Conservation (phyloP, 92 coral and sea anemone species). For the Heteractis magnifica region DNA sequence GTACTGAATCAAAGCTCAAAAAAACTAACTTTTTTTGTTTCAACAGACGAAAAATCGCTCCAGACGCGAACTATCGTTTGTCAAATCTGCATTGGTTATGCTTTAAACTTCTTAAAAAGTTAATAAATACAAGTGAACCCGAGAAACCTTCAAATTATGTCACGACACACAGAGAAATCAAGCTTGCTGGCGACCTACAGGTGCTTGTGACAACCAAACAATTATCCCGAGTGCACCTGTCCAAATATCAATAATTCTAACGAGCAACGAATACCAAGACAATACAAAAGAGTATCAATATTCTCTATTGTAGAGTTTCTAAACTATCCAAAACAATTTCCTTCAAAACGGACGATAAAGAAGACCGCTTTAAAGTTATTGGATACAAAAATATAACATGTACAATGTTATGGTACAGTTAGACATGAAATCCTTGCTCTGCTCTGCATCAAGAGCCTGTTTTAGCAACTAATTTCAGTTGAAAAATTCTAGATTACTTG, state of each 20-base stretch:
- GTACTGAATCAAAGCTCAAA: background rate
- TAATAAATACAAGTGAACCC: background rate
- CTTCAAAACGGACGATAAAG: background rate
- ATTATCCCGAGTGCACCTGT: background rate
- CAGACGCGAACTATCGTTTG: background rate
- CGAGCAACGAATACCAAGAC: background rate
- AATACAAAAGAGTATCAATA: background rate
- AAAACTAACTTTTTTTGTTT: background rate
- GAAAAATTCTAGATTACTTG: background rate
- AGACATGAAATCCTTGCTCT: background rate
- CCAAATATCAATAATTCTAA: background rate
- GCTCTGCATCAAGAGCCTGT: background rate
- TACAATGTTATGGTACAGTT: background rate
- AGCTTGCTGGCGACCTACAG: conserved; percentile 5
- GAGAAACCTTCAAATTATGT: background rate
- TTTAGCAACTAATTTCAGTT: background rate
- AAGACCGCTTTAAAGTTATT: background rate
- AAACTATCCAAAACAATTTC: background rate
- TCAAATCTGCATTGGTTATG: background rate
- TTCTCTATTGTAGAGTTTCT: background rate
- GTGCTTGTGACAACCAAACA: background rate
- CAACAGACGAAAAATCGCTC: background rate
- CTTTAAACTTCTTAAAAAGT: background rate
- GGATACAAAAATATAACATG: background rate
- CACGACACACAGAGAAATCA: background rate